Evolutionary conservation across 2,113 vertebrate species (phyloP).

Genomic region (Mionectes macconnelli): DNA sequence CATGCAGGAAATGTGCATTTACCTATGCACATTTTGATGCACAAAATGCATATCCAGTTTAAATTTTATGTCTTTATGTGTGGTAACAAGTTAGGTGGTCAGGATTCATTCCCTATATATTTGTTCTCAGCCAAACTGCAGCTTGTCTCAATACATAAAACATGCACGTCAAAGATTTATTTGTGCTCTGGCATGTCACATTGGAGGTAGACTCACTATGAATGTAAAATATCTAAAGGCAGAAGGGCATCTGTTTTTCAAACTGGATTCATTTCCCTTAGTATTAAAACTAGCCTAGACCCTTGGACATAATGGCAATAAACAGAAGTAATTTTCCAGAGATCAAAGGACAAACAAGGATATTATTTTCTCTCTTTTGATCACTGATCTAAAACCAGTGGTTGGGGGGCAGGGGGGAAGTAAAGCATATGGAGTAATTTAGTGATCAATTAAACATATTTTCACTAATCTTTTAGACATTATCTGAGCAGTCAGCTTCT

Average conservation of each 20-base stretch:
- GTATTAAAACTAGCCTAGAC: background rate
- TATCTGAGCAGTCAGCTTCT: slow-evolving; percentile 35
- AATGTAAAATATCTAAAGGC: background rate
- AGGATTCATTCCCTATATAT: background rate
- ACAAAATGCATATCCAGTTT: background rate
- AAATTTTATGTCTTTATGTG: background rate
- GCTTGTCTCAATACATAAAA: slow-evolving; percentile 10
- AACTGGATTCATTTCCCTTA: background rate
- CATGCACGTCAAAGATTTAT: background rate
- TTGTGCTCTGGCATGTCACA: background rate
- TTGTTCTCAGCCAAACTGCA: background rate
- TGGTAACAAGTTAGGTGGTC: background rate
- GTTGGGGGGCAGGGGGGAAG: fast-evolving
- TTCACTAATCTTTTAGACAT: background rate
- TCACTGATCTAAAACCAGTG: slow-evolving; percentile 9
- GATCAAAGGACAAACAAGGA: slow-evolving; percentile 4
- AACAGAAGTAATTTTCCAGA: background rate
- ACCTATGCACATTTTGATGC: background rate
- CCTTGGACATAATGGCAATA: background rate
- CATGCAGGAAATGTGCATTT: background rate
- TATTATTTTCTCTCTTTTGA: slow-evolving; percentile 17
- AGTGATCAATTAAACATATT: slow-evolving; percentile 37
- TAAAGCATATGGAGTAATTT: background rate
- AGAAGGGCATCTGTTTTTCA: slow-evolving; percentile 31
- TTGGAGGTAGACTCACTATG: background rate